Evolutionary conservation across 1,140 invertebrate species (phyloP).

Genomic region (Trypoxylus dichotomus): DNA sequence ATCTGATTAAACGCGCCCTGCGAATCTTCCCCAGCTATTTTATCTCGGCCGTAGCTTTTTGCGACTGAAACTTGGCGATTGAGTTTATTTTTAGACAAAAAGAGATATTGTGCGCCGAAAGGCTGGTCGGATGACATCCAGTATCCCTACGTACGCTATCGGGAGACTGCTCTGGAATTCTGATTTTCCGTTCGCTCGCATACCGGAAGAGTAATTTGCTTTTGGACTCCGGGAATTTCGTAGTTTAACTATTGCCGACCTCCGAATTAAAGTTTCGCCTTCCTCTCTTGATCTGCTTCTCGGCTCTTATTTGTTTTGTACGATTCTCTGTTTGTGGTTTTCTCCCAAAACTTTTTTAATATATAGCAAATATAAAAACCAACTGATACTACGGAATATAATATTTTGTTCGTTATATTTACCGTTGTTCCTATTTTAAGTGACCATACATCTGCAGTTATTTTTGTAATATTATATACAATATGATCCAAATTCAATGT

Average conservation of each 20-base stretch:
- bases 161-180: not conserved
- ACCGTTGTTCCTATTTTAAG: not conserved
- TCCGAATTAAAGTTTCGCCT: conserved; percentile 17
- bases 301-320: not conserved
- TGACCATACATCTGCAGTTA: too few relatives aligned
- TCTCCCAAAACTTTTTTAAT: not conserved
- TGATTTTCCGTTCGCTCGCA: conserved; percentile 22
- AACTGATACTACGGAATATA: not conserved
- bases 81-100: conserved; percentile 23
- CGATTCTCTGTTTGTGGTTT: not conserved
- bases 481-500: too few relatives aligned
- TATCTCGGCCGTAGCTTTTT: not conserved
- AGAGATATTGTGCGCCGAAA: conserved; percentile 16
- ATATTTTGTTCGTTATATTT: not conserved
- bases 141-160: conserved; percentile 1
- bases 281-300: conserved; percentile 5
- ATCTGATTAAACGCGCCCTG: conserved; percentile 10
- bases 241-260: conserved; percentile 21
- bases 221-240: conserved; percentile 9
- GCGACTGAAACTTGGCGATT: conserved; percentile 15
- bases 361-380: conserved; percentile 15
- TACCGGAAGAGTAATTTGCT: conserved; percentile 19
- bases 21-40: not conserved
- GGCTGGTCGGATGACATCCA: not conserved
- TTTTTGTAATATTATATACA: too few relatives aligned